Conservation (phyloP, 2,888 invertebrate species). For the Dynastes grantii region DNA sequence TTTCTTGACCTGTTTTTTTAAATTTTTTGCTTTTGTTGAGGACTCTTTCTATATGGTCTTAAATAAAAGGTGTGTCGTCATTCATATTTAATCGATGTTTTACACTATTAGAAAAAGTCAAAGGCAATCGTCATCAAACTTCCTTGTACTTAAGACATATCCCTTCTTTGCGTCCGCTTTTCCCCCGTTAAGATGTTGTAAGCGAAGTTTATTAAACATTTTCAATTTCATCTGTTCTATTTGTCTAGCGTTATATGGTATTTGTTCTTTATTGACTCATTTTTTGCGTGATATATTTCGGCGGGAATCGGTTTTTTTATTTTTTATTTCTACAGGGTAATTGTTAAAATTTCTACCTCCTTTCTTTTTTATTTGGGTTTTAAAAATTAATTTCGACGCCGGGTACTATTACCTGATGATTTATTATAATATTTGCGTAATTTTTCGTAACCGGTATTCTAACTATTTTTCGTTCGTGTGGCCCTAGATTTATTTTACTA, state of each 20-base stretch:
- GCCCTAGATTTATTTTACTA: no score
- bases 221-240: not conserved
- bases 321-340: no score
- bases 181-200: slow-evolving; percentile 15
- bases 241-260: not conserved
- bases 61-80: slow-evolving; percentile 54
- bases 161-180: not conserved
- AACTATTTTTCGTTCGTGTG: not conserved
- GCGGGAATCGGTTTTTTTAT: no score
- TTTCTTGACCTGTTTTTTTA: slow-evolving; percentile 49
- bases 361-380: no score
- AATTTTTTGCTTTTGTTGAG: slow-evolving; percentile 58
- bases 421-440: not conserved
- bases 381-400: slow-evolving; percentile 30
- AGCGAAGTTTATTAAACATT: not conserved
- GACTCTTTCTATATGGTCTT: slow-evolving; percentile 35
- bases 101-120: slow-evolving; percentile 37
- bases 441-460: slow-evolving; percentile 9
- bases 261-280: not conserved
- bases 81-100: slow-evolving; percentile 55
- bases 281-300: not conserved
- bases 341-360: no score
- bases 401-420: slow-evolving; percentile 19
- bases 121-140: slow-evolving; percentile 41
- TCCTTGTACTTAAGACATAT: slow-evolving; percentile 50